These are phyloP conservation scores for Musca vetustissima DNA, from an alignment of 1,140 invertebrate genomes.

Conservation along the genomic window DNA sequence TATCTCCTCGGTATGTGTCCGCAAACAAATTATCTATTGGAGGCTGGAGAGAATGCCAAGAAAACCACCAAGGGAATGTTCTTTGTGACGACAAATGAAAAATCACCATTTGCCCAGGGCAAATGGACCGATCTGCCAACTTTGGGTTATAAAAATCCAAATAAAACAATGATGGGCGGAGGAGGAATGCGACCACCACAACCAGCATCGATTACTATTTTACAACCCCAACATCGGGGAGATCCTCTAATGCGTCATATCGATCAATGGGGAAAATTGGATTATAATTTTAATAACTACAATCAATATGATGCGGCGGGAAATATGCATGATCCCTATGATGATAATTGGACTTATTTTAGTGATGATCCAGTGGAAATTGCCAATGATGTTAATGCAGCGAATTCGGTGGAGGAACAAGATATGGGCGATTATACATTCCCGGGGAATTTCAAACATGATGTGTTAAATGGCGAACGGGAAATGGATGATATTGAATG, in stretches of 20 bases:
- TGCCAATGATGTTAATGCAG: constrained; percentile 30
- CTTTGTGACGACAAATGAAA: constrained; percentile 47
- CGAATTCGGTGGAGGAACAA: constrained; percentile 47
- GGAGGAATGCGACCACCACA: neutral
- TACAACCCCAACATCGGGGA: constrained; percentile 28
- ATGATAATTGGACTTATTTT: constrained; percentile 48
- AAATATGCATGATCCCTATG: constrained; percentile 34
- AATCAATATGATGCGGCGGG: constrained; percentile 5
- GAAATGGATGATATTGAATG: constrained; percentile 26
- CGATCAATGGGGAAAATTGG: constrained; percentile 51
- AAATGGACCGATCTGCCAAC: constrained; percentile 51
- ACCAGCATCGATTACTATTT: constrained; percentile 10
- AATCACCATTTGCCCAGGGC: constrained; percentile 48
- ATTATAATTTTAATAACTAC: constrained; percentile 45
- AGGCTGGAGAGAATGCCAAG: constrained; percentile 49
- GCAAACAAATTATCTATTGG: constrained; percentile 46
- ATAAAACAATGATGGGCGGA: neutral
- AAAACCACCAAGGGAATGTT: constrained; percentile 46
- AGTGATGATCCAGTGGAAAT: constrained; percentile 33
- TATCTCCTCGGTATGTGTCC: constrained; percentile 62
- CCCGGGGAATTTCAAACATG: neutral
- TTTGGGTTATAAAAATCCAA: constrained; percentile 34
- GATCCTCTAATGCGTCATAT: constrained; percentile 48
- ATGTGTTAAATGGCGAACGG: neutral
- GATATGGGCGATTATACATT: constrained; percentile 1